phyloP scores from a whole-genome alignment of 2,888 invertebrate genomes.

The Xestia xanthographa region DNA sequence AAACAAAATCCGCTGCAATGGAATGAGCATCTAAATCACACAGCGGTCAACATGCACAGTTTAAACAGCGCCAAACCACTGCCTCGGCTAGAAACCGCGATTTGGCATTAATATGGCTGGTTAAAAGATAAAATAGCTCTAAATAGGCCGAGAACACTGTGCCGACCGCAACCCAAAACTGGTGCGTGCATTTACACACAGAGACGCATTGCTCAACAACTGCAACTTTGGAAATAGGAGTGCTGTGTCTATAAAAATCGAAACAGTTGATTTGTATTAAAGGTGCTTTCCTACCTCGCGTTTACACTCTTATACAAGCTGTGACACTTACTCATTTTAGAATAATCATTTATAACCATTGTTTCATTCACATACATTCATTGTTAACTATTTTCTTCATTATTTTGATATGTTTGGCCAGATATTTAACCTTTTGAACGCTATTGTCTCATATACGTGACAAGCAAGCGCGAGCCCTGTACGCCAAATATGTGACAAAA shows the following conservation, averaged over 20 bases:
- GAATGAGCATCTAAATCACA: slow-evolving; percentile 53
- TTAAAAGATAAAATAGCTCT: slow-evolving; percentile 45
- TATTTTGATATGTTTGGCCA: background rate
- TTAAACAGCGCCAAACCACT: slow-evolving; percentile 57
- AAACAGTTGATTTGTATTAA: too few relatives aligned
- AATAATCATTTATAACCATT: background rate
- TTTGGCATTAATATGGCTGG: slow-evolving; percentile 55
- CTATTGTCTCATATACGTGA: too few relatives aligned
- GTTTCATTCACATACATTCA: background rate
- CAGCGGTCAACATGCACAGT: slow-evolving; percentile 38
- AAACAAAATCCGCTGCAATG: slow-evolving; percentile 49
- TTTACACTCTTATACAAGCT: background rate
- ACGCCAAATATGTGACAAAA: too few relatives aligned
- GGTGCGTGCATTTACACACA: slow-evolving; percentile 1
- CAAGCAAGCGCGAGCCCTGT: too few relatives aligned
- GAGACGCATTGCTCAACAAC: background rate
- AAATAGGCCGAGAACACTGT: slow-evolving; percentile 25
- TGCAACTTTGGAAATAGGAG: background rate
- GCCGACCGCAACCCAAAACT: slow-evolving; percentile 23
- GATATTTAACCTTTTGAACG: background rate
- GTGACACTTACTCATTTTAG: background rate
- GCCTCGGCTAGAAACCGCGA: slow-evolving; percentile 46
- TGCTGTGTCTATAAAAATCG: background rate
- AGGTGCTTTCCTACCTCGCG: background rate
- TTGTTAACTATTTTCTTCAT: background rate